These are phyloP conservation scores for Leptopilina drosophilae DNA, from an alignment of 2,888 invertebrate genomes.

Conservation along the genomic window DNA sequence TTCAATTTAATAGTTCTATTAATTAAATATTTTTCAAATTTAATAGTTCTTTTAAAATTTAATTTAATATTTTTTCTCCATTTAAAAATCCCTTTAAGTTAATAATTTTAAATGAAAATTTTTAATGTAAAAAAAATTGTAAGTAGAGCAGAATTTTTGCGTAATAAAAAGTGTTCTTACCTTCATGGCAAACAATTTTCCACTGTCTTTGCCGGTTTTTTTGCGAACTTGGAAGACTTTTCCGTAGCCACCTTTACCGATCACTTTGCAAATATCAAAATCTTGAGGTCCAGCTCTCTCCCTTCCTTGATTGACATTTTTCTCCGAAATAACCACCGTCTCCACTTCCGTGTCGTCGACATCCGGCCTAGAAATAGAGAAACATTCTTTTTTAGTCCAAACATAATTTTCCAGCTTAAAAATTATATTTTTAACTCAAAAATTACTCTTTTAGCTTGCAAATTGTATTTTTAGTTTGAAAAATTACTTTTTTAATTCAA, in stretches of 20 bases:
- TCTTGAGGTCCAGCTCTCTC: conserved; percentile 93
- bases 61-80: background rate
- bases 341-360: conserved; percentile 85
- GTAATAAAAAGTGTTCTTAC: conserved; percentile 67
- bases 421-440: too few relatives aligned
- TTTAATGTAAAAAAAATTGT: background rate
- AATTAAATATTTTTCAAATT: too few relatives aligned
- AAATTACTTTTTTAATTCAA: too few relatives aligned
- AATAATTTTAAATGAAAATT: background rate
- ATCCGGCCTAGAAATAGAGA: conserved; percentile 72
- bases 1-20: too few relatives aligned
- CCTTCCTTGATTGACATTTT: conserved; percentile 90
- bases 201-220: conserved; percentile 81
- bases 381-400: too few relatives aligned
- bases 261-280: conserved; percentile 84
- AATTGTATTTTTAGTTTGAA: too few relatives aligned
- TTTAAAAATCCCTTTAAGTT: background rate
- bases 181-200: conserved; percentile 88
- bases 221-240: conserved; percentile 85
- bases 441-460: too few relatives aligned
- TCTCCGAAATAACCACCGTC: conserved; percentile 84
- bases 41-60: background rate
- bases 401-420: too few relatives aligned
- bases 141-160: background rate
- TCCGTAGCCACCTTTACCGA: conserved; percentile 88